phyloP scores from a whole-genome alignment of 2,888 invertebrate species.

The Lycocerus yunnanus region DNA sequence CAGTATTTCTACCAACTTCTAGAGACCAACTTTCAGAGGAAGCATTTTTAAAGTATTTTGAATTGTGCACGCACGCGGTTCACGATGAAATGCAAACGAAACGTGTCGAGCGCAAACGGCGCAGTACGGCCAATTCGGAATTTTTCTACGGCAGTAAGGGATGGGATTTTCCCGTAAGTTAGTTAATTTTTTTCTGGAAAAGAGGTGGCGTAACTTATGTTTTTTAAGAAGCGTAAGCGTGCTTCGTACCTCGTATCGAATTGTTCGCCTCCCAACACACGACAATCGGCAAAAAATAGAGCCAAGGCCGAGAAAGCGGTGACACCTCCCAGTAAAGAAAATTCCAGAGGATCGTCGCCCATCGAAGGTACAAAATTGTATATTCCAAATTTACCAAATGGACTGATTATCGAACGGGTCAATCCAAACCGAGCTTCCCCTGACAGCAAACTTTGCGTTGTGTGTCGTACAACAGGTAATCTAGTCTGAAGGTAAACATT shows the following conservation, averaged over 20 bases:
- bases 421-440: constrained; percentile 51
- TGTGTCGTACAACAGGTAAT: constrained; percentile 58
- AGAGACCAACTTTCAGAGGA: constrained; percentile 52
- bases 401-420: constrained; percentile 60
- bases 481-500: constrained; percentile 5
- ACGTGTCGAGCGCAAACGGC: constrained; percentile 59
- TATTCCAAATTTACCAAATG: constrained; percentile 59
- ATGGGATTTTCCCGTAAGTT: constrained; percentile 45
- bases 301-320: constrained; percentile 44
- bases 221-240: constrained; percentile 57
- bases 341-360: constrained; percentile 29
- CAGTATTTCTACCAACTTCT: constrained; percentile 41
- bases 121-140: constrained; percentile 62
- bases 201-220: not conserved
- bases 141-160: constrained; percentile 59
- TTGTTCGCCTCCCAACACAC: constrained; percentile 58
- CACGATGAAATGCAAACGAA: constrained; percentile 59
- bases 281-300: constrained; percentile 53
- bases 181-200: not conserved
- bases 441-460: constrained; percentile 54
- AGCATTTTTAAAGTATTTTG: constrained; percentile 55
- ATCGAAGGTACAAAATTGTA: constrained; percentile 36
- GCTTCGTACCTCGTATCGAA: constrained; percentile 56
- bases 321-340: constrained; percentile 36
- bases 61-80: constrained; percentile 57